Base-by-base conservation (phyloP, 1,140 invertebrate genomes). In the Polypedilum pembai region DNA sequence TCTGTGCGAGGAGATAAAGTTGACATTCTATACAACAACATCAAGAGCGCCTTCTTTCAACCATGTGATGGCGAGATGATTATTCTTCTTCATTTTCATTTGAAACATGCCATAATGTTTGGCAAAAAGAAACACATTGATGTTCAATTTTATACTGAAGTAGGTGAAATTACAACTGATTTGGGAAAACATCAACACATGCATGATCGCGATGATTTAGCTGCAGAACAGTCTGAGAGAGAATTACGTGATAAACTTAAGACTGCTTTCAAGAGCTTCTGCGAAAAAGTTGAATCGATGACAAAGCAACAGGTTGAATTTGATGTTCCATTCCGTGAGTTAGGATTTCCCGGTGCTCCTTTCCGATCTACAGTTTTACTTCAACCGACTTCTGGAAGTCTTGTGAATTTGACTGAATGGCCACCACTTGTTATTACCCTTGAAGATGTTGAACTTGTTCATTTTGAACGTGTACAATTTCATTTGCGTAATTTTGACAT, bases 31-130 rank as follows among this genome's bases (percentile, higher is more conserved):
- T 99, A 99, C 80, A 99, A 99, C 85, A 99, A 99, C 83, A 99
- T 99, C 76, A 98, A 98, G 81, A 97, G 99, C 83, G 97, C 98
- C 7, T 98, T 99, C 84, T 99, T 98, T 84, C 98, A 99, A 85
- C 98, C 98, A 0, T 99, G 98, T 83, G 98, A 99, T 84, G 93
- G 95, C 75, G 98, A 99, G 86, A 99, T 99, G 96, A 98, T 99
- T 74, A 99, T 99, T 80, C 83, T 99, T 7, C 85, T 99, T 72
- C 98, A 99, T 87, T 99, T 99, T 81, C 95, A 99, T 86, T 86
- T 99, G 40, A 99, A 97, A 85, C 94, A 99, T 83, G 95, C 96
- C 40, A 98, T 99, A 76, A 93, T 99, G 92, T 98, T 98, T 87
- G 96, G 96, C 76, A 99, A 99, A 84, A 99, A 99, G 85, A 99